A percentile compares a stretch with the other conserved stretches of the same genome.
These are phyloP conservation scores for Chymomyza costata DNA, from an alignment of 1,140 invertebrate species.

Conservation along the genomic window DNA sequence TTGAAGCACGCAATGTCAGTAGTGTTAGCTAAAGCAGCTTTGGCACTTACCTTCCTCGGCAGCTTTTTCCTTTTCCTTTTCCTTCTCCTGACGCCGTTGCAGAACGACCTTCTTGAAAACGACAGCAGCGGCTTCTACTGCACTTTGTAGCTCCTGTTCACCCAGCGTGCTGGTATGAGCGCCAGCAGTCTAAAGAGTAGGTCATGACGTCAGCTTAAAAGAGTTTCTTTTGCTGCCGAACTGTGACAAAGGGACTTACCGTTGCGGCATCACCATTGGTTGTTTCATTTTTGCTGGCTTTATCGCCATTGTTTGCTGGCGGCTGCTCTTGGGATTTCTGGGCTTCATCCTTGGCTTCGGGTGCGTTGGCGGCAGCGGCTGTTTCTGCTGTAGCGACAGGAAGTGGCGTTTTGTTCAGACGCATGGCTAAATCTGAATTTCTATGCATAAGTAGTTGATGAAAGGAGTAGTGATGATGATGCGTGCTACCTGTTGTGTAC, in stretches of 20 bases:
- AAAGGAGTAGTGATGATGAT: slow-evolving; percentile 69
- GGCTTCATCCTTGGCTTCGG: slow-evolving; percentile 12
- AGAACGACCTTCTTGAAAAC: slow-evolving; percentile 75
- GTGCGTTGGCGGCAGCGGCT: slow-evolving; percentile 33
- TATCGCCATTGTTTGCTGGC: slow-evolving; percentile 16
- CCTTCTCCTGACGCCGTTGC: slow-evolving; percentile 70
- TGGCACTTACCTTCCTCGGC: slow-evolving; percentile 71
- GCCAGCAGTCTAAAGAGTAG: slow-evolving; percentile 15
- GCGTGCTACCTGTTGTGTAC: slow-evolving; percentile 54
- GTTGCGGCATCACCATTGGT: slow-evolving; percentile 30
- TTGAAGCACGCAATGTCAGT: too few relatives aligned
- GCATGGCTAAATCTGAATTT: slow-evolving; percentile 71
- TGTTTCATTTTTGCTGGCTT: slow-evolving; percentile 26
- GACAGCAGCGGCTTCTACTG: slow-evolving; percentile 76
- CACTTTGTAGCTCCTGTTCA: slow-evolving; percentile 78
- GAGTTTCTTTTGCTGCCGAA: not conserved
- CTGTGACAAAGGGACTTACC: slow-evolving; percentile 34
- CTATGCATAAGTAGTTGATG: slow-evolving; percentile 72
- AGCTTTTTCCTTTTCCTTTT: slow-evolving; percentile 62
- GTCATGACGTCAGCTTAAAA: slow-evolving; percentile 3
- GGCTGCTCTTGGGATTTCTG: slow-evolving; percentile 35
- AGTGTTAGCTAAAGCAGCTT: slow-evolving; percentile 6
- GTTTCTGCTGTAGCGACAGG: slow-evolving; percentile 41
- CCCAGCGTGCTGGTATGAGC: slow-evolving; percentile 76
- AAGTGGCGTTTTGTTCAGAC: slow-evolving; percentile 66